Conservation (phyloP, 1,140 invertebrate genomes). For the Leptonema lineaticorne region DNA sequence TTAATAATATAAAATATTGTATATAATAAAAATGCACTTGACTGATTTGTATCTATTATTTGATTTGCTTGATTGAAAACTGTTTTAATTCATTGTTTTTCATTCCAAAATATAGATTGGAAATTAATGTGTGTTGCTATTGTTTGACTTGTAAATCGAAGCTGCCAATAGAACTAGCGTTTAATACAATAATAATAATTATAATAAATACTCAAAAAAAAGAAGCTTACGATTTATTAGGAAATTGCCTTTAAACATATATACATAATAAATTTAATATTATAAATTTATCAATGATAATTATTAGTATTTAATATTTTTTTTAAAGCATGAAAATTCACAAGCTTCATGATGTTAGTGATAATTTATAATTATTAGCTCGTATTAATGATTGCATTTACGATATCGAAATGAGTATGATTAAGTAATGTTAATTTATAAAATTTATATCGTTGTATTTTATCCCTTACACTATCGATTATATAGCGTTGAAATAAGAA, state of each 20-base stretch:
- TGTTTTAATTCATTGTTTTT: too few relatives aligned
- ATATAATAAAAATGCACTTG: neutral
- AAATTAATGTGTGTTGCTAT: neutral
- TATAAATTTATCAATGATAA: too few relatives aligned
- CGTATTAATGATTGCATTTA: slow-evolving; percentile 2
- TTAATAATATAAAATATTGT: too few relatives aligned
- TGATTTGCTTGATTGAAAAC: too few relatives aligned
- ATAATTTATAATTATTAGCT: neutral
- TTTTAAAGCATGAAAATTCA: too few relatives aligned
- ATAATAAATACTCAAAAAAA: neutral
- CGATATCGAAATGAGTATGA: slow-evolving; percentile 7
- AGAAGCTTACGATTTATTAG: neutral
- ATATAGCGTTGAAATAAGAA: too few relatives aligned
- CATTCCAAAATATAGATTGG: too few relatives aligned
- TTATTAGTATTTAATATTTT: too few relatives aligned
- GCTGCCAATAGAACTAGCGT: too few relatives aligned
- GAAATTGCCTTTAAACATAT: neutral
- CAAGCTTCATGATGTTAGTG: neutral
- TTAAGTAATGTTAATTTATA: neutral
- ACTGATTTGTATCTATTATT: too few relatives aligned
- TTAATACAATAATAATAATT: neutral
- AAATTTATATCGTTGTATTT: neutral
- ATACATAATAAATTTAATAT: neutral
- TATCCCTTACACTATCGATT: too few relatives aligned
- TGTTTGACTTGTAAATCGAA: neutral